These are phyloP conservation scores for Seriola aureovittata DNA, from an alignment of 2,113 vertebrate genomes.

Conservation along the genomic window DNA sequence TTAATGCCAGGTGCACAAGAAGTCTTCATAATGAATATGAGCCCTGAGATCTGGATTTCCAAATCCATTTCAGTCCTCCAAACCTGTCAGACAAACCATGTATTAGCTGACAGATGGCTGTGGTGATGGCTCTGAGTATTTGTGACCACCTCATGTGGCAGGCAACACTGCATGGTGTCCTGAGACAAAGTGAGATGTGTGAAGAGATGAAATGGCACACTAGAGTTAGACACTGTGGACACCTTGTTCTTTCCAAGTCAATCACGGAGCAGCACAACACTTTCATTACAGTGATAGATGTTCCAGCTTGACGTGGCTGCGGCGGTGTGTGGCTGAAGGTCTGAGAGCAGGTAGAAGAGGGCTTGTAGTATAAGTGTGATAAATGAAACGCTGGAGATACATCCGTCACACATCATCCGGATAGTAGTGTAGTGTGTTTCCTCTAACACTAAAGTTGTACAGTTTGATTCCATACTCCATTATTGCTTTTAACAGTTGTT, in stretches of 20 bases:
- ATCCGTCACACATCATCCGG: neutral
- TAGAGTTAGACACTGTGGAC: conserved; percentile 43
- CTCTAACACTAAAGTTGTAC: neutral
- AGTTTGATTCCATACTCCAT: neutral
- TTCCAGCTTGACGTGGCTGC: neutral
- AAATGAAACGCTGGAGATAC: neutral
- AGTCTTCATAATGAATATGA: neutral
- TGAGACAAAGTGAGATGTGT: conserved; percentile 39
- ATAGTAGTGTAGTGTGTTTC: neutral
- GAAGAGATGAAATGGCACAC: conserved; percentile 48
- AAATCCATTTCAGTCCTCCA: neutral
- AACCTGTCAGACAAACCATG: neutral
- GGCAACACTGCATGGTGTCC: neutral
- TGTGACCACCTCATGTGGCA: conserved; percentile 21
- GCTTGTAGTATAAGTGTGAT: conserved; percentile 6
- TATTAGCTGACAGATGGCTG: neutral
- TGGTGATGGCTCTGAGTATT: neutral
- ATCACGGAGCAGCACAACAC: conserved; percentile 9
- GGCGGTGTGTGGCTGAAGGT: conserved; percentile 14
- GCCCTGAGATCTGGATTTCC: neutral
- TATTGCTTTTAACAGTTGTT: neutral
- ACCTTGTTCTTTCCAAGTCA: conserved; percentile 55
- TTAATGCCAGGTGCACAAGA: neutral
- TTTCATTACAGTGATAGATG: conserved; percentile 57
- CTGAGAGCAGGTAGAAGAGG: conserved; percentile 7